These are phyloP conservation scores for Brachyhypopomus gauderio DNA, from an alignment of 2,113 vertebrate species.

Conservation along the genomic window DNA sequence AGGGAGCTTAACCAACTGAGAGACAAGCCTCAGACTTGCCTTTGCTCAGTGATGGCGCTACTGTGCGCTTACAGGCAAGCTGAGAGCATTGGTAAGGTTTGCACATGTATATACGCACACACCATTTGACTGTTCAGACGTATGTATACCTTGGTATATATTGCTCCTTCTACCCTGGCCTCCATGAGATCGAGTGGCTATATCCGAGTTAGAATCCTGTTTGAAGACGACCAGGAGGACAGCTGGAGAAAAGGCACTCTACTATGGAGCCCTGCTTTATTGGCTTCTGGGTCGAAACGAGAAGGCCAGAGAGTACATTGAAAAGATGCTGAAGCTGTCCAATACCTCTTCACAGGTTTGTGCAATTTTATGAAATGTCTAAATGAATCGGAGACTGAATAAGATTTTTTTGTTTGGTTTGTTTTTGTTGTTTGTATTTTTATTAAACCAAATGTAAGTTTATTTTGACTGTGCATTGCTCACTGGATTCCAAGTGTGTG, in stretches of 20 bases:
- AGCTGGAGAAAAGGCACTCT: slow-evolving; percentile 50
- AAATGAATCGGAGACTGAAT: too few species aligned
- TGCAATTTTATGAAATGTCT: not conserved
- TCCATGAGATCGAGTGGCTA: slow-evolving; percentile 56
- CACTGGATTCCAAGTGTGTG: not conserved
- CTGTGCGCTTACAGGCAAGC: slow-evolving; percentile 69
- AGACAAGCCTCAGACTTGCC: slow-evolving; percentile 58
- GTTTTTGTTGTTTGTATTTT: not conserved
- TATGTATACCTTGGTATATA: not conserved
- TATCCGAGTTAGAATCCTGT: slow-evolving; percentile 63
- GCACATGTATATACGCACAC: too few species aligned
- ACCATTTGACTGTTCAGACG: too few species aligned
- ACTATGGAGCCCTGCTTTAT: slow-evolving; percentile 66
- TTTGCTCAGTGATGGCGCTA: slow-evolving; percentile 70
- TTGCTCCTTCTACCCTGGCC: not conserved
- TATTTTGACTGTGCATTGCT: not conserved
- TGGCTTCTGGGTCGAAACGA: slow-evolving; percentile 64
- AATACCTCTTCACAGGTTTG: slow-evolving; percentile 60
- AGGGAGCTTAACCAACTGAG: slow-evolving; percentile 65
- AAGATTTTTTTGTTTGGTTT: not conserved
- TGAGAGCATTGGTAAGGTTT: slow-evolving; percentile 58
- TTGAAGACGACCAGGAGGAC: slow-evolving; percentile 64
- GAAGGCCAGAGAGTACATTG: slow-evolving; percentile 68
- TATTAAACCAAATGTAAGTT: not conserved
- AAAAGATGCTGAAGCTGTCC: slow-evolving; percentile 65